Percentiles rank a stretch among this genome's conserved stretches.
Evolutionary conservation across 1,140 invertebrate genomes (phyloP).

Genomic region (Notospermus geniculatus): DNA sequence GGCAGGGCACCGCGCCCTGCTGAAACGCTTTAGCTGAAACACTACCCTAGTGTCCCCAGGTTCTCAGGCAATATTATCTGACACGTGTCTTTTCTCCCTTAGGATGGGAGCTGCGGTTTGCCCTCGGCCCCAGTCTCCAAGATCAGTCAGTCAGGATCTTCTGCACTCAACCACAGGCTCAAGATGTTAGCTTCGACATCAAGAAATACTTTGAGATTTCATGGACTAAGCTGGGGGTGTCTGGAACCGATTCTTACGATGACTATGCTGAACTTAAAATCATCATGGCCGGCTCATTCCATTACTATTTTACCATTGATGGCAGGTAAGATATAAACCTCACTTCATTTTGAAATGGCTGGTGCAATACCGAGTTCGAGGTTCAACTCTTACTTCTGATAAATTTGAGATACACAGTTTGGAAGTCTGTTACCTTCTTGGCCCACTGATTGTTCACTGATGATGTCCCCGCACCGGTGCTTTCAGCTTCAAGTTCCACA

Average conservation of each 20-base stretch:
- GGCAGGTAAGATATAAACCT: conserved; percentile 55
- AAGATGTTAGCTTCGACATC: conserved; percentile 50
- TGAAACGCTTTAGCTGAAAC: no score
- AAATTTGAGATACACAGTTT: no score
- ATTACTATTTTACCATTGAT: conserved; percentile 76
- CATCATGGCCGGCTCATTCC: conserved; percentile 69
- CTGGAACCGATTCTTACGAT: conserved; percentile 65
- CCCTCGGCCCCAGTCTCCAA: conserved; percentile 77
- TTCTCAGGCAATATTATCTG: no score
- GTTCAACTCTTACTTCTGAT: no score
- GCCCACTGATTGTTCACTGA: no score
- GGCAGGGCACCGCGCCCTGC: no score
- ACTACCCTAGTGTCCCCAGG: no score
- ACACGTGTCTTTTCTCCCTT: conserved; percentile 37
- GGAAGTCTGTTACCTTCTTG: no score
- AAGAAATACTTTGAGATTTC: conserved; percentile 53
- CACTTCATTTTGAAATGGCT: no score
- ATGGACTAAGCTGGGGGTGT: conserved; percentile 55
- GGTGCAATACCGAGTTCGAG: no score
- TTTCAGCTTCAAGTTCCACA: no score
- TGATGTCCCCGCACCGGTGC: no score
- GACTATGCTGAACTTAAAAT: conserved; percentile 64
- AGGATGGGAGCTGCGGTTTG: conserved; percentile 74
- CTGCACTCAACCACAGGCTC: conserved; percentile 73
- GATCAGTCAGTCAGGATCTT: conserved; percentile 75